phyloP scores from a whole-genome alignment of 2,797 vertebrate species.

The Adrianichthys oophorus region DNA sequence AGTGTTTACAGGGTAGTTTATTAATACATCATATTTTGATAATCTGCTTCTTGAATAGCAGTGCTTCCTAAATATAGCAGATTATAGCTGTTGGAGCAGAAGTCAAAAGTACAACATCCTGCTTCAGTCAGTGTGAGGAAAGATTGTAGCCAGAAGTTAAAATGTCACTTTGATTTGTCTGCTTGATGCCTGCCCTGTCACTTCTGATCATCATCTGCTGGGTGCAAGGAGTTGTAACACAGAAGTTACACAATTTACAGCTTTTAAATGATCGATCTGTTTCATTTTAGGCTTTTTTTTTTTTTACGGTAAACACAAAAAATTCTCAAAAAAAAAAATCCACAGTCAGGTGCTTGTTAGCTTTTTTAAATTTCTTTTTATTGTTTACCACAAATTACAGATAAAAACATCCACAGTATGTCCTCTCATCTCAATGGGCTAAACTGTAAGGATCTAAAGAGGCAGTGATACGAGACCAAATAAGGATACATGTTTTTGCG shows the following conservation, averaged over 20 bases:
- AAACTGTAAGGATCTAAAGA: constrained; percentile 51
- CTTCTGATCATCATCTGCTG: not conserved
- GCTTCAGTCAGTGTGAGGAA: not conserved
- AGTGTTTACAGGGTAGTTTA: no score
- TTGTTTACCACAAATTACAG: constrained; percentile 74
- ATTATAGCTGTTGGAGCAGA: not conserved
- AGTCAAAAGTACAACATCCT: not conserved
- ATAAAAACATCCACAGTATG: constrained; percentile 72
- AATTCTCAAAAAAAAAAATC: constrained; percentile 1
- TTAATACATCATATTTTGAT: no score
- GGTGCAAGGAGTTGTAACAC: not conserved
- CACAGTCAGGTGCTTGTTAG: constrained; percentile 42
- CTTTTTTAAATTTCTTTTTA: constrained; percentile 39
- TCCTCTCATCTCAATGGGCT: constrained; percentile 53
- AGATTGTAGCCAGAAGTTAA: not conserved
- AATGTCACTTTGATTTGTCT: not conserved
- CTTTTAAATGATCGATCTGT: not conserved
- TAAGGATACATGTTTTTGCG: constrained; percentile 45
- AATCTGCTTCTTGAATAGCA: no score
- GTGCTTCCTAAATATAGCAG: not conserved
- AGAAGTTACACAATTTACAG: not conserved
- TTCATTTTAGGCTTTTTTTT: not conserved
- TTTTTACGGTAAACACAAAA: constrained; percentile 1
- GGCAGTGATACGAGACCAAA: constrained; percentile 63
- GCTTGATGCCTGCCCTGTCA: not conserved